phyloP scores from a whole-genome alignment of 2,888 invertebrate genomes.

The Callinectes sapidus region DNA sequence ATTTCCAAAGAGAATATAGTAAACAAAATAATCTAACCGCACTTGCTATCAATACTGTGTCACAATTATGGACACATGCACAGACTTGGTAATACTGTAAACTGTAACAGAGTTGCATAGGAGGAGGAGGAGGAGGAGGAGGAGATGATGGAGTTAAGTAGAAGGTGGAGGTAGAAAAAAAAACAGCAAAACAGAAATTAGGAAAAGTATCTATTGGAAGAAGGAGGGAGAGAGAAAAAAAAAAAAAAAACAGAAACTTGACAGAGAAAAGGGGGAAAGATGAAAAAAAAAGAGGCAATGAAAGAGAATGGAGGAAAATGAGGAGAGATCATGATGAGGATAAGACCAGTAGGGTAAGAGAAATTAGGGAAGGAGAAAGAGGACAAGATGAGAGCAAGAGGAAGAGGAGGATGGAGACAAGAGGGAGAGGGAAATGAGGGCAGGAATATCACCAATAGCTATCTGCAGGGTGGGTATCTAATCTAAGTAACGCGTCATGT shows the following conservation, averaged over 20 bases:
- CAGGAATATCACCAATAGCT: neutral
- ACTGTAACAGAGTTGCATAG: neutral
- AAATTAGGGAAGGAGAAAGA: neutral
- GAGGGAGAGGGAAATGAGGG: neutral
- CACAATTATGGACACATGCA: neutral
- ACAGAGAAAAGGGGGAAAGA: too few species aligned
- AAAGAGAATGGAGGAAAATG: too few species aligned
- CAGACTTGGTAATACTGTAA: neutral
- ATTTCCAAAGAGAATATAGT: neutral
- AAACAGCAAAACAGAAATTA: neutral
- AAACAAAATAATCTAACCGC: too few species aligned
- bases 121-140: neutral
- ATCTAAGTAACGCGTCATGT: neutral
- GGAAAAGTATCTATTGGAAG: too few species aligned
- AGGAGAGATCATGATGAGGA: neutral
- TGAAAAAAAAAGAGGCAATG: too few species aligned
- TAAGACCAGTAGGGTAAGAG: neutral
- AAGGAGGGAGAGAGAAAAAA: too few species aligned
- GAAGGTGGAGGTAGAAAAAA: neutral
- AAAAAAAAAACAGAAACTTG: too few species aligned
- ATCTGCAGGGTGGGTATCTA: neutral
- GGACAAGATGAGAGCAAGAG: neutral
- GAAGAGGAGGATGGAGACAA: slow-evolving; percentile 4
- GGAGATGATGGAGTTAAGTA: neutral
- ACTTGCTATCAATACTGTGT: neutral